phyloP scores from a whole-genome alignment of 2,888 invertebrate species.

The Platynereis dumerilii region DNA sequence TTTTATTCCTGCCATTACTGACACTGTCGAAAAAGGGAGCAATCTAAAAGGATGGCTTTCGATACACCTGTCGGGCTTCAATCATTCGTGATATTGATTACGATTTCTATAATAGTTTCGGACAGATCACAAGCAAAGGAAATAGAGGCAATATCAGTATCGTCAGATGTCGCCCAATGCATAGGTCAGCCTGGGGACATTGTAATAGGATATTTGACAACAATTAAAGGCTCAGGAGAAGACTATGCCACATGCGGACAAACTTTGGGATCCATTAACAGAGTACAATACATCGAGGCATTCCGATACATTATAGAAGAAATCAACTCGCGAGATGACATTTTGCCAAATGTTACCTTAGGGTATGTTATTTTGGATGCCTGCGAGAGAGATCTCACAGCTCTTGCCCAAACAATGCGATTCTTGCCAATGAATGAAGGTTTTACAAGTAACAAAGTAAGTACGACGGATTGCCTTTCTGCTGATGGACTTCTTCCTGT shows the following conservation, averaged over 20 bases:
- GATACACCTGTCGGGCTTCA: too few relatives aligned
- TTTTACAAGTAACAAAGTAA: not conserved
- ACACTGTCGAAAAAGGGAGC: too few relatives aligned
- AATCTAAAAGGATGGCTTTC: too few relatives aligned
- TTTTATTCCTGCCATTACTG: too few relatives aligned
- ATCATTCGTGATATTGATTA: too few relatives aligned
- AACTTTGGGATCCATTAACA: not conserved
- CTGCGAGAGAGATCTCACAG: slow-evolving; percentile 4
- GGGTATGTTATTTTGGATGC: not conserved
- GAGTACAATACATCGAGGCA: slow-evolving; percentile 1
- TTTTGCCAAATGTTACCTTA: slow-evolving; percentile 3
- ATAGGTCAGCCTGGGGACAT: not conserved
- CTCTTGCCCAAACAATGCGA: not conserved
- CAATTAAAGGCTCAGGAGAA: not conserved
- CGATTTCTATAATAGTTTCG: too few relatives aligned
- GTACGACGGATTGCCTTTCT: not conserved
- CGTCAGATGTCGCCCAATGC: too few relatives aligned
- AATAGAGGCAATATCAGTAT: too few relatives aligned
- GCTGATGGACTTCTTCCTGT: not conserved
- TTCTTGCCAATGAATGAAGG: not conserved
- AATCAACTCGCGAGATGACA: not conserved
- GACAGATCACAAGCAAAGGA: too few relatives aligned
- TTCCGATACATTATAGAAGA: not conserved
- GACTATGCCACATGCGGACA: not conserved
- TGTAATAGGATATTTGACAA: not conserved